Evolutionary conservation across 2,888 invertebrate species (phyloP), one percentile per base, ranked within the genome.

Genomic region (Hirtodrosophila confusa): DNA sequence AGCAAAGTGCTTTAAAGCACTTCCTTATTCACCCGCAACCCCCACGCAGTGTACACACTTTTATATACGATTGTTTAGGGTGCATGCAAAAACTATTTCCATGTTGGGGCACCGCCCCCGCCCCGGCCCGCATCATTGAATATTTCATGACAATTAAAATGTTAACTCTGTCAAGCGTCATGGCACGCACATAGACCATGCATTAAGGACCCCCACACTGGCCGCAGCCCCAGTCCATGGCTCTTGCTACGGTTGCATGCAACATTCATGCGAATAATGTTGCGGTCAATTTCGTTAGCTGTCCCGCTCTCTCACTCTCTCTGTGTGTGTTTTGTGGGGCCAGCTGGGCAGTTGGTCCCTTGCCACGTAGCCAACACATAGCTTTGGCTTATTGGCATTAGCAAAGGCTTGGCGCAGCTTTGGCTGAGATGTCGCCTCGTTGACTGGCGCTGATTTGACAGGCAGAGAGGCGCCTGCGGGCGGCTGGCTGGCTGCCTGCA

Each of bases 91-190:
- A 82, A 87, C 82, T 85, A 85, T 87, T 87, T 79, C 50, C 83
- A 73, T 87, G 83, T 87, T 73, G 49, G 48, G 63, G 17, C 37
- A 33, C 33, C 29, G 27, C 35, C 36, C 48, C 33, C 29, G 27
- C 35, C 36, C 48, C 6, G 24, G 1, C 17, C 37, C 51, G 44
- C 48, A 23, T 61, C 82, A 69, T 69, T 85, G 84, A 84, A 85
- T 88, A 84, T 85, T 85, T 86, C 69, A 85, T 88, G 88, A 80
- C 87, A 88, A 78, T 88, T 86, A 85, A 88, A 88, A 86, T 88
- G 88, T 85, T 88, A 88, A 84, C 84, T 80, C 70, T 61, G 86
- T 70, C 77, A 83, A 79, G 86, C 80, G 72, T 54, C 76, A 54
- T 45, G 56, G 62, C 79, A 87, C 82, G 76, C 86, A 87, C 54